Evolutionary conservation across 2,113 vertebrate species (phyloP).

Genomic region (Colossoma macropomum): DNA sequence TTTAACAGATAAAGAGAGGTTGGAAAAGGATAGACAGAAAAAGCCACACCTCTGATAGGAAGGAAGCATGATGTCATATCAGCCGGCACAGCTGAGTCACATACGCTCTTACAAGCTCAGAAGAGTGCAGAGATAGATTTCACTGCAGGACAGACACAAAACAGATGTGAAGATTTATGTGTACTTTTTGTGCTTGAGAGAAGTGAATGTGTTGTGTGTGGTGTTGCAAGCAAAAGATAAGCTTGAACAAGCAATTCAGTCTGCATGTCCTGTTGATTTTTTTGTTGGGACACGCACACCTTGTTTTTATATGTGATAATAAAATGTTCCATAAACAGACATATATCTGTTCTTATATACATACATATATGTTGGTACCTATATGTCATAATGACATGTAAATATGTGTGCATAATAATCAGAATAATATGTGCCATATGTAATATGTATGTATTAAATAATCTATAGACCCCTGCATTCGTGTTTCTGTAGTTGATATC

Average conservation of each 20-base stretch:
- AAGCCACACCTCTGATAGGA: conserved; percentile 42
- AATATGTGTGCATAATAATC: too few relatives aligned
- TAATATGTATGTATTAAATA: too few relatives aligned
- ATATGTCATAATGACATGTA: too few relatives aligned
- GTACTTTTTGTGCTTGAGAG: background rate
- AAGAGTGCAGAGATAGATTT: background rate
- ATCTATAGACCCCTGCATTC: too few relatives aligned
- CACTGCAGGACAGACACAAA: background rate
- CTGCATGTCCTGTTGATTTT: background rate
- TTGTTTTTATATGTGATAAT: too few relatives aligned
- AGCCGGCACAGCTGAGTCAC: conserved; percentile 24
- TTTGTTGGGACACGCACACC: too few relatives aligned
- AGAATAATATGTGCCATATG: too few relatives aligned
- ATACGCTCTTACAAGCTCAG: background rate
- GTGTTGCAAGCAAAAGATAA: conserved; percentile 4
- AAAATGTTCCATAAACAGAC: too few relatives aligned
- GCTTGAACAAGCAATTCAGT: background rate
- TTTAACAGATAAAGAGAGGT: background rate
- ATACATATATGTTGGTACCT: too few relatives aligned
- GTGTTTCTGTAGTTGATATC: too few relatives aligned
- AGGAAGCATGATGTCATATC: conserved; percentile 51
- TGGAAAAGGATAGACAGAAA: background rate
- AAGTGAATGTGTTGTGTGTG: conserved; percentile 5
- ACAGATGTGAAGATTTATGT: background rate
- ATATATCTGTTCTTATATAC: too few relatives aligned